Evolutionary conservation across 92 coral and sea anemone genomes (phyloP), one percentile per base, ranked within the genome.

Genomic region (Epizoanthus scotinus): DNA sequence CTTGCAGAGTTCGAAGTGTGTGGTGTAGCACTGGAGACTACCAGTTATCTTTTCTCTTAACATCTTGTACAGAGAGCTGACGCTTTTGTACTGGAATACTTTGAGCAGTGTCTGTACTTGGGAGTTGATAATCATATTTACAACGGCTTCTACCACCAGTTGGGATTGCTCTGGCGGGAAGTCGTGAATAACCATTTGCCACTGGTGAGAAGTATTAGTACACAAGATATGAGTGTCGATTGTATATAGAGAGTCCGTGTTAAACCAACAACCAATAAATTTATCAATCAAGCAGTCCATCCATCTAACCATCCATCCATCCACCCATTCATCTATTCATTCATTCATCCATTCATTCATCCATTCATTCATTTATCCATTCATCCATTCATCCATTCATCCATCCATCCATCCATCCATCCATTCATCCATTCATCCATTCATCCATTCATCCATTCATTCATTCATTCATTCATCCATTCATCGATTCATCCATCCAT

Each of bases 141-240:
- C 98, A 52, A 93, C 91, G 18, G 98, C 92, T 83, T 95, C 98
- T n/a, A 94, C 92, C 54, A 88, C 92, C 36, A 91, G 79, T 47
- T 89, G 97, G 18, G 94, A 71, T 58, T 90, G 98, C 62, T 95
- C 98, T 59, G 89, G 91, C 47, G 91, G 42, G 71, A 95, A 95
- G 73, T 95, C 98, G 82, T 95, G 98, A n/a, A 95, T 90, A 1
- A 95, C 93, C 91, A 93, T 93, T 77, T 95, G 98, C 98, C 98
- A 95, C 98, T 95, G 87, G 25, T 18, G 17, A 57, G 40, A 24
- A 70, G 73, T 6, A 58, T n/a, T n/a, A 40, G 6, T 17, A 3
- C 9, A 60, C 38, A 19, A 17, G 15, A 20, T 27, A 13, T 55
- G 74, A 31, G 9, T 55, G 9, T 24, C 56, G 20, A 7, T 31